Evolutionary conservation across 2,113 vertebrate genomes (phyloP).

Genomic region (Callorhinus ursinus): DNA sequence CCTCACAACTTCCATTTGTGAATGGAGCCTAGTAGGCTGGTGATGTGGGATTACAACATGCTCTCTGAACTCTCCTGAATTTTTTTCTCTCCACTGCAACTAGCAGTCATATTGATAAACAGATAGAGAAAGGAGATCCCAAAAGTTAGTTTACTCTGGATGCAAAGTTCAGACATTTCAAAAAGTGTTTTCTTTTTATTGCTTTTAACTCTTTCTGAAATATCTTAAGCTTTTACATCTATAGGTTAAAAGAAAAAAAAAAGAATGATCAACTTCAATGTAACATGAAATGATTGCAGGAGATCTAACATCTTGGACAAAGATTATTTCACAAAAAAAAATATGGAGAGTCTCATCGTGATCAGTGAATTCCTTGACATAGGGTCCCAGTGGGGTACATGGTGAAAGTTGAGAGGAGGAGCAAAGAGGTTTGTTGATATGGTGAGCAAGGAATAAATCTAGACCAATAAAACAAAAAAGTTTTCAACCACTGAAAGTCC

Average conservation of each 20-base stretch:
- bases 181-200: not conserved
- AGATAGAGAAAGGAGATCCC: not conserved
- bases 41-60: not conserved
- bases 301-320: not conserved
- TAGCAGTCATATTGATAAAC: not conserved
- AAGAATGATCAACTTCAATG: not conserved
- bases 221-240: not conserved
- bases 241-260: not conserved
- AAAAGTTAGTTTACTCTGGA: not conserved
- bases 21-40: not conserved
- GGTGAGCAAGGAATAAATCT: not conserved
- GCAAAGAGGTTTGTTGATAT: not conserved
- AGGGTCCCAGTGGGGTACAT: rapidly evolving
- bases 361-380: not conserved
- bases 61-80: not conserved
- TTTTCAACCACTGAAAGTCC: not conserved
- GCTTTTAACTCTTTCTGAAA: not conserved
- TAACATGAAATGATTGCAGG: not conserved
- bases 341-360: not conserved
- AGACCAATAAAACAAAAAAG: not conserved
- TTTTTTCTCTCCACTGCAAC: not conserved
- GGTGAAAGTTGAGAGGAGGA: not conserved
- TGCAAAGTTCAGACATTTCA: conserved; percentile 29
- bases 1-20: not conserved
- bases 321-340: not conserved